Conservation (phyloP, 2,113 vertebrate genomes). For the Sus scrofa region T2T-Sscrofa CM000825.6:42700501-42701000, state of each 20-base stretch:
- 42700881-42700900: slow-evolving; percentile 84
- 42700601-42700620: slow-evolving; percentile 47
- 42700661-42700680: slow-evolving; percentile 83
- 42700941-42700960: slow-evolving; percentile 87
- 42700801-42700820: slow-evolving; percentile 76
- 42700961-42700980: slow-evolving; percentile 87
- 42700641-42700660: slow-evolving; percentile 78
- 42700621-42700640: slow-evolving; percentile 75
- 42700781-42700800: slow-evolving; percentile 85
- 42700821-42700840: slow-evolving; percentile 81
- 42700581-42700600: slow-evolving; percentile 67
- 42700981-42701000: slow-evolving; percentile 86
- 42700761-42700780: slow-evolving; percentile 83
- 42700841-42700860: slow-evolving; percentile 86
- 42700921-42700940: slow-evolving; percentile 89
- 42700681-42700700: slow-evolving; percentile 84
- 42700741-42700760: slow-evolving; percentile 67
- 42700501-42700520: too few species aligned
- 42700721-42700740: slow-evolving; percentile 73
- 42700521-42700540: too few species aligned
- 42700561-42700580: too few species aligned
- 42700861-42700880: slow-evolving; percentile 83
- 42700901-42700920: slow-evolving; percentile 87
- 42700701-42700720: slow-evolving; percentile 84
- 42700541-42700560: too few species aligned